Base-by-base conservation (phyloP, 1,140 invertebrate genomes). In the Caerostris extrusa region DNA sequence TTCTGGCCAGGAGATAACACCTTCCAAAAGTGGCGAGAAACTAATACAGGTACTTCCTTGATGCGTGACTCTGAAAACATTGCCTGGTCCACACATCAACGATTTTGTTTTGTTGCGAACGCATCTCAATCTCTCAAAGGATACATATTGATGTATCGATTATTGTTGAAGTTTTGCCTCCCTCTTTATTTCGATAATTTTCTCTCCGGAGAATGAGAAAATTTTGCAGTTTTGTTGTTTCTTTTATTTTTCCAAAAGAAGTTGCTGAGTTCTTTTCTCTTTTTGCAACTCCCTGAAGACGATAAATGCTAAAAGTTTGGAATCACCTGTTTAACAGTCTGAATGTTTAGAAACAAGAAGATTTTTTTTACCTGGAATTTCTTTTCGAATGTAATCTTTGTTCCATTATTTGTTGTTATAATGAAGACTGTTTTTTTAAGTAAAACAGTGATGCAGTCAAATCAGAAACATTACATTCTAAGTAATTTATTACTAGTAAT, bases 111-210 rank as follows among this genome's bases (percentile, higher is more conserved):
- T 88, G 2, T 58, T 17, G 55, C n/a, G 55, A 10, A 58, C 4
- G 82, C 6, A n/a, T 85, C 57, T n/a, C 55, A 55, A n/a, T n/a
- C n/a, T 34, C 88, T 19, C 67, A 14, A 77, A 90, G 88, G 88
- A 55, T 90, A 67, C 64, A 71, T 67, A 90, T 90, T 71, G 34
- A 55, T 90, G 50, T 57, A 90, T 90, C 88, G 88, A 90, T 90
- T 71, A 90, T 71, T 90, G 53, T 71, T 71, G 14, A 71, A 71
- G n/a, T 71, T 71, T 69, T 71, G n/a, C 12, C 88, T 4, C 88
- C 17, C 67, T 55, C 88, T 71, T 87, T 57, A 90, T 90, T 90
- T 77, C 88, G 67, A 71, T 90, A 90, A 90, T 77, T 90, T 71
- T 90, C 58, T 90, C 88, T 69, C 56, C 17, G 10, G 12, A 71